phyloP scores from a whole-genome alignment of 2,888 invertebrate genomes.

The Drosophila atripex region DNA sequence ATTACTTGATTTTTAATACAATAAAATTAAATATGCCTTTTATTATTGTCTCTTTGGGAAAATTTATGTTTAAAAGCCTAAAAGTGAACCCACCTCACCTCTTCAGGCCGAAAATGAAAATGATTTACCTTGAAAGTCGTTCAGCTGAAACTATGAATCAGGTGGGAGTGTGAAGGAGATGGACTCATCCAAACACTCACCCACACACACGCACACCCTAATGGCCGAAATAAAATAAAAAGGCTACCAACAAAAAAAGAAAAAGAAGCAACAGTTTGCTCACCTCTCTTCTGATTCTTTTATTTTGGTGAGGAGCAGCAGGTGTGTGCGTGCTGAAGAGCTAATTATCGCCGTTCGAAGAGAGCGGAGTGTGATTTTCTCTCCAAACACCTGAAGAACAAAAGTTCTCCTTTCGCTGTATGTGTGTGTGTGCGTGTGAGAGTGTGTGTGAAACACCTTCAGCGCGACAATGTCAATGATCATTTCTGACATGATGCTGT shows the following conservation, averaged over 20 bases:
- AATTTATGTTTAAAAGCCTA: neutral
- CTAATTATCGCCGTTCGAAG: constrained; percentile 60
- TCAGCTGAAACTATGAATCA: constrained; percentile 67
- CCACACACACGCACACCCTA: constrained; percentile 46
- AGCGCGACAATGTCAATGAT: constrained; percentile 77
- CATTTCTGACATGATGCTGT: constrained; percentile 65
- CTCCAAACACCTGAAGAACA: constrained; percentile 55
- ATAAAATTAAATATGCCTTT: too few relatives aligned
- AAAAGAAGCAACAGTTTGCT: constrained; percentile 46
- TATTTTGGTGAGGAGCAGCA: constrained; percentile 48
- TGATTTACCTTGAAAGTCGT: constrained; percentile 74
- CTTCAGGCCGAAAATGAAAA: constrained; percentile 23
- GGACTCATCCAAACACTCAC: constrained; percentile 32
- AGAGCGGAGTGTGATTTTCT: constrained; percentile 51
- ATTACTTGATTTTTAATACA: too few relatives aligned
- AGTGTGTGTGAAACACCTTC: constrained; percentile 65
- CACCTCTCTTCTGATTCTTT: constrained; percentile 17
- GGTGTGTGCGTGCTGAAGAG: constrained; percentile 65
- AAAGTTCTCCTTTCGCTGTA: neutral
- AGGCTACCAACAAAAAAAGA: constrained; percentile 20
- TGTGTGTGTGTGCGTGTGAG: constrained; percentile 35
- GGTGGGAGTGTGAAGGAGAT: constrained; percentile 20
- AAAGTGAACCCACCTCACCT: constrained; percentile 24
- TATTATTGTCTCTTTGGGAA: too few relatives aligned
- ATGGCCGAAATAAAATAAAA: constrained; percentile 22